Base-by-base conservation (phyloP, 2,888 invertebrate species). In the Ophion obscuratus region DNA sequence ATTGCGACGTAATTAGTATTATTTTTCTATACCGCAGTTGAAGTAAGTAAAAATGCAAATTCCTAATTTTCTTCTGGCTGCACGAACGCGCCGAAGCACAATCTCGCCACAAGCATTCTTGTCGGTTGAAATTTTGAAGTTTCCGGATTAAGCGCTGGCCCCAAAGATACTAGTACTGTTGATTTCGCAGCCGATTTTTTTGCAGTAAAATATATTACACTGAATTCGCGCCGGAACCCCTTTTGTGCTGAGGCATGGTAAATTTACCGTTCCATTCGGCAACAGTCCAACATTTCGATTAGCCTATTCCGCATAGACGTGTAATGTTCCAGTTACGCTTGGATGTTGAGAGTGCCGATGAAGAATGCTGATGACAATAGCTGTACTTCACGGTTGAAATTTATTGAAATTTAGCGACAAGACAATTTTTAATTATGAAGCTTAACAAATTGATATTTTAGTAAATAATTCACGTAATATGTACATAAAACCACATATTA, bases 341-440 rank as follows among this genome's bases (percentile, higher is more conserved):
- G 53, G 66, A 57, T 47, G 66, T 66, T 53, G 64, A 76, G 64
- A 76, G 66, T 76, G 62, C 44, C 17, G 47, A 64, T 75, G 5
- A 53, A 53, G 17, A 14, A 17, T 53, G 53, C 53, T 53, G 53
- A 53, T 5, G 53, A 53, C 14, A 53, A 53, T 17, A 53, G 53
- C 5, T 17, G 11, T 17, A 17, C 53, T 53, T 53, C 4, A 53
- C 17, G 5, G 17, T 17, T 17, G 17, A 53, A 14, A 53, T 53
- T 53, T 53, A 53, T 17, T 17, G 17, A 53, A 1, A 53, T 53
- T 53, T 14, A 53, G 14, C 53, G 53, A 17, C 14, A 17, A 4
- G 17, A 14, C 17, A 17, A 53, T 14, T 17, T 53, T 5, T 0
- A 53, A 53, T 53, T 53, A 1, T 5, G 4, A 4, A 5, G 4